Conservation (phyloP, 1,140 invertebrate species). For the Apis florea region DNA sequence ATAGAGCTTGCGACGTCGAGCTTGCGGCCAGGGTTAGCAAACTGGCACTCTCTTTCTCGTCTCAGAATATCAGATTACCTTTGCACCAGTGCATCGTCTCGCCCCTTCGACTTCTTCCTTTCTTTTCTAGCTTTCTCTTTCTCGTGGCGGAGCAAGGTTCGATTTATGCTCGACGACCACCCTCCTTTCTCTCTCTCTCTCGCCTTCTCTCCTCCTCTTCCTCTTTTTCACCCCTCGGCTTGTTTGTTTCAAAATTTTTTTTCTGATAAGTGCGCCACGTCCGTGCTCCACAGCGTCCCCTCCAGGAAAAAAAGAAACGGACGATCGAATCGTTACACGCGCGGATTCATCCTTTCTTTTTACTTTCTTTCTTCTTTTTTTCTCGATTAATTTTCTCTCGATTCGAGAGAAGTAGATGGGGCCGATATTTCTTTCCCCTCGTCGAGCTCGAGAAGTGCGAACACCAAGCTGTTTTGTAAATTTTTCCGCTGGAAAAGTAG, state of each 20-base stretch:
- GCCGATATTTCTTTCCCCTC: not conserved
- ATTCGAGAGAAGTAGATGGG: not conserved
- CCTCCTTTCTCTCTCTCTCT: not conserved
- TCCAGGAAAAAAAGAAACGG: not conserved
- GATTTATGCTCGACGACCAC: constrained; percentile 34
- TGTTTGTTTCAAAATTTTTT: constrained; percentile 17
- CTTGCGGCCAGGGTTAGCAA: constrained; percentile 76
- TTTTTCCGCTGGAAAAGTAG: not conserved
- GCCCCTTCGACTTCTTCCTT: constrained; percentile 62
- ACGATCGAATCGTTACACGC: constrained; percentile 26
- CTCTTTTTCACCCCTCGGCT: not conserved
- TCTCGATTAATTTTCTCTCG: not conserved
- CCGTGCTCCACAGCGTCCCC: not conserved
- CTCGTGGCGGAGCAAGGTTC: constrained; percentile 40
- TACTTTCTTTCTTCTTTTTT: not conserved
- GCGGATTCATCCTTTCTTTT: constrained; percentile 3
- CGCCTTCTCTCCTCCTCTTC: not conserved
- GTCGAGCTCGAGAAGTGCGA: not conserved
- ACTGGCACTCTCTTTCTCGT: constrained; percentile 68
- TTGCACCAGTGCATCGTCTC: constrained; percentile 55
- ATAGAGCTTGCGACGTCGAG: constrained; percentile 78
- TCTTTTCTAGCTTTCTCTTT: constrained; percentile 53
- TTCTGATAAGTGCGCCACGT: not conserved
- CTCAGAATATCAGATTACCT: constrained; percentile 76
- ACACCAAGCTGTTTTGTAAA: too few relatives aligned